phyloP scores from a whole-genome alignment of 2,113 vertebrate species.

The Erythrocercus mccallii region DNA sequence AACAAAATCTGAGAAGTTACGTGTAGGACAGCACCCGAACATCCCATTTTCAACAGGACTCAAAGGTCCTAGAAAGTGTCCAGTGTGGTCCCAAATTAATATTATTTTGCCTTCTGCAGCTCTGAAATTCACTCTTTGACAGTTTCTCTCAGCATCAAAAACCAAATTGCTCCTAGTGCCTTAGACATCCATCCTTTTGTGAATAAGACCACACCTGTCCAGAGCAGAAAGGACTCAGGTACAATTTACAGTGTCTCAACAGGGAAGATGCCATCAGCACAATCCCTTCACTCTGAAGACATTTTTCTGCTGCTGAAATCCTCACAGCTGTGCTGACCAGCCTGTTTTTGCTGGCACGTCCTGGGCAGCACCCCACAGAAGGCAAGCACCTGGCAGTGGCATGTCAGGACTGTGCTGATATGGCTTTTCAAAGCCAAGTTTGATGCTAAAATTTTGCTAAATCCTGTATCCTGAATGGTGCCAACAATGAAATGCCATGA shows the following conservation, averaged over 20 bases:
- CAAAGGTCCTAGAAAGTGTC: not conserved
- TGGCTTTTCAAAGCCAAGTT: not conserved
- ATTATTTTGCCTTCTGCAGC: not conserved
- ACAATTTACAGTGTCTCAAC: not conserved
- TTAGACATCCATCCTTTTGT: not conserved
- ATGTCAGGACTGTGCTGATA: not conserved
- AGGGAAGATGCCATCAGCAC: not conserved
- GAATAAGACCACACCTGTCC: not conserved
- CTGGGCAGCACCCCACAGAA: not conserved
- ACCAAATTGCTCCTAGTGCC: not conserved
- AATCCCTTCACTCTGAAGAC: not conserved
- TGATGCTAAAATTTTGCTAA: not conserved
- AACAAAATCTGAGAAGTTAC: not conserved
- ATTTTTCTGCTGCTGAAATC: not conserved
- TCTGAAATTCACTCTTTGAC: not conserved
- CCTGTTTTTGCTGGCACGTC: not conserved
- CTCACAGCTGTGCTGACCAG: not conserved
- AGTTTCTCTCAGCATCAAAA: not conserved
- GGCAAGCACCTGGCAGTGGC: not conserved
- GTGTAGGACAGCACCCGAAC: not conserved
- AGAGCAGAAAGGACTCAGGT: not conserved
- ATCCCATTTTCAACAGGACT: not conserved
- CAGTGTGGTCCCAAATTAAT: not conserved
- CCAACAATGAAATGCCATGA: not conserved
- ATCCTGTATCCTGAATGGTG: not conserved